Conservation (phyloP, 2,797 vertebrate genomes). For the Luscinia luscinia region DNA sequence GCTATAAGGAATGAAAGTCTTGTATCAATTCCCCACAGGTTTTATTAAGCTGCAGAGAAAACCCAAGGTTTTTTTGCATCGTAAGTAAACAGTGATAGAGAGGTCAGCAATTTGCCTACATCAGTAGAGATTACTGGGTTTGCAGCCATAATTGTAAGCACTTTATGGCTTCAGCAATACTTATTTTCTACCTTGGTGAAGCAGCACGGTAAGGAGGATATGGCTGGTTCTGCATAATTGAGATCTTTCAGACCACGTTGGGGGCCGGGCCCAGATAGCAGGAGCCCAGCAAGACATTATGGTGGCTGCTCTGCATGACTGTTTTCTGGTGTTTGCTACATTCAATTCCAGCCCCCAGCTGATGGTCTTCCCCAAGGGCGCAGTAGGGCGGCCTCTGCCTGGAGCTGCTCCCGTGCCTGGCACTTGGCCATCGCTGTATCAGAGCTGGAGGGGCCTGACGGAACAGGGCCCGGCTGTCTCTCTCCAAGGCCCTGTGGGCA, state of each 20-base stretch:
- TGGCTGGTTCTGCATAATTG: accelerated
- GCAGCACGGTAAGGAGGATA: not conserved
- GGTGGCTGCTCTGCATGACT: too few species aligned
- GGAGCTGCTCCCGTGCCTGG: too few species aligned
- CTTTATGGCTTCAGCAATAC: not conserved
- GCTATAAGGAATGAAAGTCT: conserved; percentile 43
- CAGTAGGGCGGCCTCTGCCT: too few species aligned
- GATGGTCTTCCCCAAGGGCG: too few species aligned
- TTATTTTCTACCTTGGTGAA: not conserved
- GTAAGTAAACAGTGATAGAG: conserved; percentile 9
- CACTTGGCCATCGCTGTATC: too few species aligned
- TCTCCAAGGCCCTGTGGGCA: too few species aligned
- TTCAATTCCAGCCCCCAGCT: too few species aligned
- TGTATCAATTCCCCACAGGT: conserved; percentile 4
- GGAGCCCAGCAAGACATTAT: too few species aligned
- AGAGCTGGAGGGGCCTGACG: too few species aligned
- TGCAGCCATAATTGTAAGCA: conserved; percentile 9
- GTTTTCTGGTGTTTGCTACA: too few species aligned
- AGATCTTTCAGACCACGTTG: not conserved
- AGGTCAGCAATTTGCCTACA: conserved; percentile 39
- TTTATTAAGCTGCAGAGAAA: conserved; percentile 51
- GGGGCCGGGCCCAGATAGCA: too few species aligned
- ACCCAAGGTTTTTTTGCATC: not conserved
- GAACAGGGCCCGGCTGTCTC: too few species aligned
- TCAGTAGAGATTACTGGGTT: not conserved